Base-by-base conservation (phyloP, 64 coral and sea anemone species). In the Montipora sp. region DNA sequence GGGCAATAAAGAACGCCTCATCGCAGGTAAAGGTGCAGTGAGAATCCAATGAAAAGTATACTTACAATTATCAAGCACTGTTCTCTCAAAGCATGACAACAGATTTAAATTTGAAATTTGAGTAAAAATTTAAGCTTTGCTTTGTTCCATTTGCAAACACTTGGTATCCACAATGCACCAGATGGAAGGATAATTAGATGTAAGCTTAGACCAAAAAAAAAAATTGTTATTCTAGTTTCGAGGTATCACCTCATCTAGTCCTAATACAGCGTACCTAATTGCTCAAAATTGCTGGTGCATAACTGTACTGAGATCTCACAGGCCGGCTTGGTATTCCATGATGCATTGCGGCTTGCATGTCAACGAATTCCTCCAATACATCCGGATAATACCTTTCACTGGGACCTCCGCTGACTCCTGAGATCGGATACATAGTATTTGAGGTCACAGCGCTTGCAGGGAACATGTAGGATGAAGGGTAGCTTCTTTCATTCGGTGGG, bases 331-430 rank as follows among this genome's bases (percentile, higher is more conserved):
- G 79, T 47, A 94, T 48, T 22, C 95, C 95, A 80, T 98, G 95
- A 85, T 98, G 95, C 92, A 98, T 94, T 92, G 95, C 89, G 9
- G 92, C 95, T 72, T 98, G 95, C 71, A 98, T 94, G 73, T 98
- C 95, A 27, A 98, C 95, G 71, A 98, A 98, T 20, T 98, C 95
- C 47, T 98, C 95, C 50, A 98, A 74, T 21, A 93, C 95, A 77
- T 98, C 95, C 4, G 95, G 95, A 53, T 98, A 98, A 75, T 92
- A 98, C 27, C 95, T 89, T 20, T 98, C 95, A 83, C 89, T 94
- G 14, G 88, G 57, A 16, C 75, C 67, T 50, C 92, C 88, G 59
- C 92, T 98, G 49, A 90, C 91, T 14, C 86, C 92, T 60, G 92
- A 80, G 19, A 93, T 89, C 3, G 95, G 95, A 89, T 98, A 98